Conservation (phyloP, 23 tunicate genomes). For the Styela plicata region DNA sequence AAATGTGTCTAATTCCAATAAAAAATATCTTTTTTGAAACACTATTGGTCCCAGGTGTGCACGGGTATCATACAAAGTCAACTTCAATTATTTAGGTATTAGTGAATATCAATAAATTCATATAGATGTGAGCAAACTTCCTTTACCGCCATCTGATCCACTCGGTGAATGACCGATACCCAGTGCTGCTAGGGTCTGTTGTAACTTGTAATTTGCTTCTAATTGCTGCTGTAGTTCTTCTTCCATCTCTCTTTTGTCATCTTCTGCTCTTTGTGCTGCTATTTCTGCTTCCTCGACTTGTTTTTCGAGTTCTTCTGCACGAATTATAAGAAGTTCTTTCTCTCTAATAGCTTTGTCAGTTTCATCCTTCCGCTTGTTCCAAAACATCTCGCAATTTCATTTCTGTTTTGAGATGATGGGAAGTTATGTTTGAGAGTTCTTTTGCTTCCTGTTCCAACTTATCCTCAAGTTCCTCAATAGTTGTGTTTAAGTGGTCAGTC, state of each 20-base stretch:
- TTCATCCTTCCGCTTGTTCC: conserved; percentile 77
- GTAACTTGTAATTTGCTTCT: conserved; percentile 61
- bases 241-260: conserved; percentile 37
- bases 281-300: conserved; percentile 54
- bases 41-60: too few relatives aligned
- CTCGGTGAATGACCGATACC: conserved; percentile 28
- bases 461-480: conserved; percentile 58
- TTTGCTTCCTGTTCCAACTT: conserved; percentile 80
- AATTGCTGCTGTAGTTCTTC: conserved; percentile 53
- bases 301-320: conserved; percentile 35
- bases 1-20: too few relatives aligned
- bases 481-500: conserved; percentile 29
- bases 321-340: conserved; percentile 52
- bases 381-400: conserved; percentile 73
- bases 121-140: conserved; percentile 13
- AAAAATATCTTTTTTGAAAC: too few relatives aligned
- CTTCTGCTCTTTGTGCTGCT: conserved; percentile 34
- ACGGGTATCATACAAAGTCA: too few relatives aligned
- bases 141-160: conserved; percentile 1
- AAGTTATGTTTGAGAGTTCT: conserved; percentile 62
- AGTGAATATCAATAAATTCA: too few relatives aligned
- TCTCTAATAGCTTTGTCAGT: conserved; percentile 76
- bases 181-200: conserved; percentile 47
- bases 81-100: too few relatives aligned
- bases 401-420: conserved; percentile 78